Base-by-base conservation (phyloP, 2,797 vertebrate species). In the Mormyrus hasselquistii region DNA sequence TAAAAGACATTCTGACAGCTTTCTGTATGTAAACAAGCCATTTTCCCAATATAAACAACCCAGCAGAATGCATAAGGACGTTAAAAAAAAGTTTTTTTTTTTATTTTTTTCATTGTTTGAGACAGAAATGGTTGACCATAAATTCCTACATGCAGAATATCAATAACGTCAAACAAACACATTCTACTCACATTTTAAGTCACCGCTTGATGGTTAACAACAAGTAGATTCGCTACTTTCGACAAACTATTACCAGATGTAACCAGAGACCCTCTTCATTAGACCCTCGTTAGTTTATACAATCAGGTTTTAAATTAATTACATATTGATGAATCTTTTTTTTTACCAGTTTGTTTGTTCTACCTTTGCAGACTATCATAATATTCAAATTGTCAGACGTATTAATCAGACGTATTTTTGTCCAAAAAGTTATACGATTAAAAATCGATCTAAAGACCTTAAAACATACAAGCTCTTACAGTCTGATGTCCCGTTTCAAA, bases 141-240 rank as follows among this genome's bases (percentile, higher is more conserved):
- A 92, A 96, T 94, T 96, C 96, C 95, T 96, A 96, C 97, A 97
- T 97, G 97, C 97, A 97, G 96, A 96, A 92, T 94, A 95, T 94
- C 94, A 96, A 95, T 94, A 95, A 96, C 96, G 93, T 96, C 95
- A 96, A 97, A 96, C 93, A 95, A 93, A 96, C 95, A 97, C 96
- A 95, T 94, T 95, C 96, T 97, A 97, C 93, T 97, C 95, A 97
- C 96, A 96, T 93, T 95, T 93, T 90, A 93, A 92, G 91, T 93
- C 93, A 96, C 93, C 92, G 94, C 87, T 93, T 94, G 94, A 96
- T 95, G 94, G 94, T 94, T 91, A 94, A 95, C 95, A 88, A 95
- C 95, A 96, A 94, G 94, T 93, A 94, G 93, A 95, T 93, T 90
- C 29, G 91, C 94, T 96, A 96, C 92, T 76, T 93, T 94, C 94